phyloP scores from a whole-genome alignment of 1,140 invertebrate species.

The Ceratitis capitata region DNA sequence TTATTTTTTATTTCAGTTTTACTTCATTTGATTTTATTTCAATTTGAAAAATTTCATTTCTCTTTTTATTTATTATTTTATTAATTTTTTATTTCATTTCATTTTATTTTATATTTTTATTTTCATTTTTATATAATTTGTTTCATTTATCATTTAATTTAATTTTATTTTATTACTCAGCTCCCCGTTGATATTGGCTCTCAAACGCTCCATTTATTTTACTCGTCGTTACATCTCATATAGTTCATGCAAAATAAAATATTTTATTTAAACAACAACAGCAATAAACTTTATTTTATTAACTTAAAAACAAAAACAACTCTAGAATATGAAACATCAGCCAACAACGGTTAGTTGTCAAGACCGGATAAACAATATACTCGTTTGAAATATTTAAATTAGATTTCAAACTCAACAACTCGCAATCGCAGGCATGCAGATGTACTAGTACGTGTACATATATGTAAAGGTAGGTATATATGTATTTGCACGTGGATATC shows the following conservation, averaged over 20 bases:
- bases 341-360: constrained; percentile 45
- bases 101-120: too few relatives aligned
- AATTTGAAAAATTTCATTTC: too few relatives aligned
- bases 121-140: too few relatives aligned
- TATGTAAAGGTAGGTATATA: too few relatives aligned
- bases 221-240: neutral
- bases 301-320: constrained; percentile 39
- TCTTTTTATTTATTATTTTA: too few relatives aligned
- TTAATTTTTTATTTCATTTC: too few relatives aligned
- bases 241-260: neutral
- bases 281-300: too few relatives aligned
- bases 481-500: constrained; percentile 4
- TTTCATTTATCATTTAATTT: too few relatives aligned
- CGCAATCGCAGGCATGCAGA: neutral
- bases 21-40: too few relatives aligned
- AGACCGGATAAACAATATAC: constrained; percentile 62
- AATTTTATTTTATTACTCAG: neutral
- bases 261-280: too few relatives aligned
- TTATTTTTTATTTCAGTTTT: too few relatives aligned
- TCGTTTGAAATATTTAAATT: constrained; percentile 63
- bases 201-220: neutral
- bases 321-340: neutral
- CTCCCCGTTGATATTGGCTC: neutral
- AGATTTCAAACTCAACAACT: neutral
- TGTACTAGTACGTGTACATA: too few relatives aligned